These are phyloP conservation scores for Melanostoma scalare DNA, from an alignment of 2,888 invertebrate genomes.

Conservation along the genomic window DNA sequence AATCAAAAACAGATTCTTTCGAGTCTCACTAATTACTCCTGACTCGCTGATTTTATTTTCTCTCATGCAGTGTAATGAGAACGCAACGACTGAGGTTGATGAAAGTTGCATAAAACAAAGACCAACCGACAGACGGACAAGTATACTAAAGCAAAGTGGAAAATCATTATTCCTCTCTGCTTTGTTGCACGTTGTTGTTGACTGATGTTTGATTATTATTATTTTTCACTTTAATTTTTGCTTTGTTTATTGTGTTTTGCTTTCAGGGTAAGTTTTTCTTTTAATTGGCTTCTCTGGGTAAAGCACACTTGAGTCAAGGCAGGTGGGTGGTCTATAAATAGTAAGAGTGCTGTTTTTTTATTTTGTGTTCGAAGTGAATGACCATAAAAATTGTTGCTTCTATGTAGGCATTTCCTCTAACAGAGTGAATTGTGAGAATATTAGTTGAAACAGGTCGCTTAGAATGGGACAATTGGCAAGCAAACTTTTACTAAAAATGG, in stretches of 20 bases:
- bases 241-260: slow-evolving; percentile 3
- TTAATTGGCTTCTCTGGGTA: slow-evolving; percentile 2
- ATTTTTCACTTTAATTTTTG: slow-evolving; percentile 9
- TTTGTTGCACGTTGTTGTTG: slow-evolving; percentile 54
- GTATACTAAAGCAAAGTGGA: slow-evolving; percentile 1
- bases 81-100: slow-evolving; percentile 33
- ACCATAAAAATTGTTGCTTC: background rate
- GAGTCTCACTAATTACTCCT: slow-evolving; percentile 60
- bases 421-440: too few relatives aligned
- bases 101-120: slow-evolving; percentile 28
- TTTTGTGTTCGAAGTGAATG: slow-evolving; percentile 1
- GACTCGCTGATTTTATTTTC: slow-evolving; percentile 5
- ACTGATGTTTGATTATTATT: slow-evolving; percentile 44
- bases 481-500: too few relatives aligned
- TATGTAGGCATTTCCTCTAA: too few relatives aligned
- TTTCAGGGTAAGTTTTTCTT: slow-evolving; percentile 5
- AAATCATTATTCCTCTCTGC: slow-evolving; percentile 29
- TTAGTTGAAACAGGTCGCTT: too few relatives aligned
- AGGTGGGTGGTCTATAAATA: background rate
- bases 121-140: background rate
- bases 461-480: too few relatives aligned
- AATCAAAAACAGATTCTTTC: slow-evolving; percentile 69
- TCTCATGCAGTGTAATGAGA: slow-evolving; percentile 29
- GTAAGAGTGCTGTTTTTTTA: background rate
- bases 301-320: background rate